Percentiles rank a stretch among this genome's conserved stretches.
These are phyloP conservation scores for Misgurnus anguillicaudatus DNA, from an alignment of 2,113 vertebrate species.

Conservation along the genomic window DNA sequence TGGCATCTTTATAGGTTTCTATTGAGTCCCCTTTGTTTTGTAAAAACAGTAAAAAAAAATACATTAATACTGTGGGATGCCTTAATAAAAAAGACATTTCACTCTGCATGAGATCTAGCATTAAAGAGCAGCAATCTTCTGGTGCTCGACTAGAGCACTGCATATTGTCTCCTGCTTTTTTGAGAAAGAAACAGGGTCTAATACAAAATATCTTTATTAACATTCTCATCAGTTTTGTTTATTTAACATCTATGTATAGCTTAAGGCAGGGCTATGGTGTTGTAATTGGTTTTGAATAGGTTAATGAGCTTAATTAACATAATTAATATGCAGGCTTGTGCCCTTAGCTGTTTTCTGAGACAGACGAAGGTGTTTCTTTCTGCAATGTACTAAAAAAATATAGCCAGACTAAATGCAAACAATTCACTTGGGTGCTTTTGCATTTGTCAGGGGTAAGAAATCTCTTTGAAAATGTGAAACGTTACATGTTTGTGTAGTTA, in stretches of 20 bases:
- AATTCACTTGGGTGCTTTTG: too few relatives aligned
- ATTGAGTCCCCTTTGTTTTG: not conserved
- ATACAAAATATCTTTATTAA: too few relatives aligned
- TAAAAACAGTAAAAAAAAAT: not conserved
- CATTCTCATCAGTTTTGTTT: not conserved
- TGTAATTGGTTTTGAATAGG: not conserved
- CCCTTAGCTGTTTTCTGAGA: not conserved
- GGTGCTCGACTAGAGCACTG: too few relatives aligned
- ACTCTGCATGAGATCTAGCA: too few relatives aligned
- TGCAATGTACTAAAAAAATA: not conserved
- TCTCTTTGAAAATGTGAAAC: not conserved
- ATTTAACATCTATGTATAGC: not conserved
- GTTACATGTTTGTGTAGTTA: too few relatives aligned
- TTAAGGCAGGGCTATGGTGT: not conserved
- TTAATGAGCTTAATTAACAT: conserved; percentile 30
- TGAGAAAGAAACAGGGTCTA: too few relatives aligned
- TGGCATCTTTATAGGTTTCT: not conserved
- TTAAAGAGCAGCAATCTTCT: too few relatives aligned
- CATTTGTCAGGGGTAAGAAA: not conserved
- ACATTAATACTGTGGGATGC: not conserved
- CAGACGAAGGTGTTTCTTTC: not conserved
- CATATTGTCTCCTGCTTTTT: too few relatives aligned
- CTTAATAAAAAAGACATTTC: not conserved
- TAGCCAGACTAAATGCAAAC: not conserved
- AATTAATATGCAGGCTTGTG: not conserved